Conservation (phyloP, 2,797 vertebrate genomes). For the Synaphobranchus kaupii region DNA sequence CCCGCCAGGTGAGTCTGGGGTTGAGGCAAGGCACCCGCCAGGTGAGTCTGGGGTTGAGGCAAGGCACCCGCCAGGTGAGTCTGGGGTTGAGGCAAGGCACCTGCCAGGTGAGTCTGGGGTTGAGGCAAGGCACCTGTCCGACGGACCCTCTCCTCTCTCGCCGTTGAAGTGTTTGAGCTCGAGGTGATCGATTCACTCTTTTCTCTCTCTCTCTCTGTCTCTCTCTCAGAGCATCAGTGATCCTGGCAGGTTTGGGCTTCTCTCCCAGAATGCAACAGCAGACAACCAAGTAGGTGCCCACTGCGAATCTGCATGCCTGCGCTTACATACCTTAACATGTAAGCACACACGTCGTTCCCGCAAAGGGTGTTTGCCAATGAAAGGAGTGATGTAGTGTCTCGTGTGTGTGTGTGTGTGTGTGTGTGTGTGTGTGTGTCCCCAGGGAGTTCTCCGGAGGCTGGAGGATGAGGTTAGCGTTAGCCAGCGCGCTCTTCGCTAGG, state of each 20-base stretch:
- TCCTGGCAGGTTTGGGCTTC: conserved; percentile 94
- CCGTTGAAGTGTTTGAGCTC: not conserved
- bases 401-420: not conserved
- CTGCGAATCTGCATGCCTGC: not conserved
- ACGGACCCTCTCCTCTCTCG: not conserved
- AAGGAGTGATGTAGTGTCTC: not conserved
- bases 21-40: conserved; percentile 93
- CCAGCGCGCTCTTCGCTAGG: conserved; percentile 92
- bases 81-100: conserved; percentile 86
- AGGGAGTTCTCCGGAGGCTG: conserved; percentile 98
- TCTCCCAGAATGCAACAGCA: conserved; percentile 92
- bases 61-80: conserved; percentile 89
- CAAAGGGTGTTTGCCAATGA: not conserved
- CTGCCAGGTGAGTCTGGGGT: conserved; percentile 79
- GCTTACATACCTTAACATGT: not conserved
- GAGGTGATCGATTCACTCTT: not conserved
- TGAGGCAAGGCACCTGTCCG: not conserved
- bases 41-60: conserved; percentile 84
- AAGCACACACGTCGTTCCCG: not conserved
- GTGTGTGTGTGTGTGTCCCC: conserved; percentile 21
- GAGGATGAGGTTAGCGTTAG: conserved; percentile 96
- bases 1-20: conserved; percentile 82
- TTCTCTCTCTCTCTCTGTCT: not conserved
- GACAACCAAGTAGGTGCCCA: conserved; percentile 83
- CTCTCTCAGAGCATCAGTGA: conserved; percentile 84